phyloP scores from a whole-genome alignment of 2,888 invertebrate genomes.

The Teleogryllus oceanicus region DNA sequence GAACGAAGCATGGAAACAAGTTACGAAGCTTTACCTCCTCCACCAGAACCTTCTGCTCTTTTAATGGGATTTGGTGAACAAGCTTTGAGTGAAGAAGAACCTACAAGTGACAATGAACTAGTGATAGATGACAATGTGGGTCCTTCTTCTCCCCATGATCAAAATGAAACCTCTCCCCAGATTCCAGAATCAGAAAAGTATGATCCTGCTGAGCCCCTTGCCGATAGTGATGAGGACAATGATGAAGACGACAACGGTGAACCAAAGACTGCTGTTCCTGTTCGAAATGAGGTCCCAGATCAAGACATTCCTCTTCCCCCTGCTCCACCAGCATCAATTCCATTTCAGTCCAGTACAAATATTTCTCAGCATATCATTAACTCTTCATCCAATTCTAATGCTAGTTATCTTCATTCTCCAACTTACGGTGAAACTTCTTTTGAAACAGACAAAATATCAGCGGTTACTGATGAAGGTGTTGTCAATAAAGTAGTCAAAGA shows the following conservation, averaged over 20 bases:
- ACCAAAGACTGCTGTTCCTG: slow-evolving; percentile 12
- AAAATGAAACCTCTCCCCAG: background rate
- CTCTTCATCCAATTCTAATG: slow-evolving; percentile 28
- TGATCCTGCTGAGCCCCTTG: slow-evolving; percentile 56
- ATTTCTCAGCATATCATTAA: background rate
- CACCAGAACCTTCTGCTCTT: slow-evolving; percentile 39
- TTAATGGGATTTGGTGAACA: slow-evolving; percentile 45
- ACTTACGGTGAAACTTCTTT: slow-evolving; percentile 27
- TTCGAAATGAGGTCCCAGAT: background rate
- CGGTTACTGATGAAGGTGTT: slow-evolving; percentile 2
- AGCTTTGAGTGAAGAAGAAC: slow-evolving; percentile 52
- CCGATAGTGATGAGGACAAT: slow-evolving; percentile 43
- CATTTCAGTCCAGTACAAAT: background rate
- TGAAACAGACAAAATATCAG: background rate
- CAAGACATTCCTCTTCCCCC: slow-evolving; percentile 33
- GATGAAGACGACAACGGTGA: slow-evolving; percentile 45
- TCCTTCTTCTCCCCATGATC: background rate
- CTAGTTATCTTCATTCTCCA: slow-evolving; percentile 31
- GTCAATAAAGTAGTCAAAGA: slow-evolving; percentile 27
- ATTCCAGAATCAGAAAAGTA: slow-evolving; percentile 49
- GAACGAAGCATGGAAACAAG: slow-evolving; percentile 26
- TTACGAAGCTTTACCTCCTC: slow-evolving; percentile 39
- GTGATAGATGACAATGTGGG: slow-evolving; percentile 50
- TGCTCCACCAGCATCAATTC: background rate
- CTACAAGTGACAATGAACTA: slow-evolving; percentile 55